Conservation (phyloP, 1,140 invertebrate genomes). For the Caenorhabditis elegans region DNA sequence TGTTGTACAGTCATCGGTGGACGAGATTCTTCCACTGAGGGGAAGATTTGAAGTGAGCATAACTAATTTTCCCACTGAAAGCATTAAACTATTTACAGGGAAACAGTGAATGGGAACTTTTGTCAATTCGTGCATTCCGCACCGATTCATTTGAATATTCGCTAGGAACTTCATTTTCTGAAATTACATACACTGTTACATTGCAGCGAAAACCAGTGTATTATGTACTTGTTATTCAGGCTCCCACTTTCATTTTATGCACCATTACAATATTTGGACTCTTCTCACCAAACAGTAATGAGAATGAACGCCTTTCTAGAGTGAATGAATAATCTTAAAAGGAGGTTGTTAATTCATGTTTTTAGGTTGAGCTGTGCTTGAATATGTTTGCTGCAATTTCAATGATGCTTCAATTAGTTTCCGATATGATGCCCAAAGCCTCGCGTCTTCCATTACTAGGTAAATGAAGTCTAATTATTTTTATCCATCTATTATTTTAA, state of each 20-base stretch:
- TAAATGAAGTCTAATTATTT: background rate
- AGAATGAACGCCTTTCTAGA: conserved; percentile 27
- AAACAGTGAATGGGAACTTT: conserved; percentile 45
- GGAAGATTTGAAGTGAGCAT: conserved; percentile 13
- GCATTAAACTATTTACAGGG: background rate
- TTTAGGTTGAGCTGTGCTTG: conserved; percentile 39
- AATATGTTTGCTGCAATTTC: conserved; percentile 44
- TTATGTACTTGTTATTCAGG: conserved; percentile 45
- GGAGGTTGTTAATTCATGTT: too few relatives aligned
- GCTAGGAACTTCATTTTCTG: background rate
- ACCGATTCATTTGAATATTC: background rate
- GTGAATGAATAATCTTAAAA: too few relatives aligned
- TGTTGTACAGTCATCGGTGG: background rate
- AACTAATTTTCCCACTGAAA: too few relatives aligned
- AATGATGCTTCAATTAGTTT: conserved; percentile 45
- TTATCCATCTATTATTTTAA: background rate
- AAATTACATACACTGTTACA: conserved; percentile 5
- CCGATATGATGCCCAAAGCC: conserved; percentile 48
- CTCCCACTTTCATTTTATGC: conserved; percentile 39
- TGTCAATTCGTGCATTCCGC: background rate
- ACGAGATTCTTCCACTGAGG: background rate
- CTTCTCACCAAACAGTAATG: conserved; percentile 37
- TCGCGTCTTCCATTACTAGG: conserved; percentile 40
- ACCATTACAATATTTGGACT: conserved; percentile 41
- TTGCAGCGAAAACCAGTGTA: conserved; percentile 41